Evolutionary conservation across 2,888 invertebrate species (phyloP).

Genomic region (Stictocephala bisonia): DNA sequence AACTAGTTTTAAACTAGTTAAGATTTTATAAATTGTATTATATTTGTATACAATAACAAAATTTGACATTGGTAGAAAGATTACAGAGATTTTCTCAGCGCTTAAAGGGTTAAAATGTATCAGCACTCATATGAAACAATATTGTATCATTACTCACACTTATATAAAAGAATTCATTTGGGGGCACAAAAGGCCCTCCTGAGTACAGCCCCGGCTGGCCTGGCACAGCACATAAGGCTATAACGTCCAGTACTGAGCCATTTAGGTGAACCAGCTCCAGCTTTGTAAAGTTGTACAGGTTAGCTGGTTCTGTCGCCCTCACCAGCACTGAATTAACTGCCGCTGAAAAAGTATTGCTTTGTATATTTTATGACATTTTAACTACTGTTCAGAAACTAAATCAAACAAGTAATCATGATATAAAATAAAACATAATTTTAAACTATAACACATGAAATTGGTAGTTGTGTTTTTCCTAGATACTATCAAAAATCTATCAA

Average conservation of each 20-base stretch:
- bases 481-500: no score
- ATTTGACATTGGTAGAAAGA: not conserved
- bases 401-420: slow-evolving; percentile 7
- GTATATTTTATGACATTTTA: not conserved
- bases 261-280: slow-evolving; percentile 58
- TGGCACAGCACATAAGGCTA: slow-evolving; percentile 52
- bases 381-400: no score
- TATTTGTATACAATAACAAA: not conserved
- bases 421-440: slow-evolving; percentile 16
- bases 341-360: slow-evolving; percentile 52
- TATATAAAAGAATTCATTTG: slow-evolving; percentile 74
- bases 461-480: no score
- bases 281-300: slow-evolving; percentile 60
- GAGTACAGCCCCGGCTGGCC: slow-evolving; percentile 65
- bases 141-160: slow-evolving; percentile 67
- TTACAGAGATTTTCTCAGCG: not conserved
- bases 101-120: slow-evolving; percentile 15
- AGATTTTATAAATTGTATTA: no score
- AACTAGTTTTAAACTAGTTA: no score
- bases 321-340: slow-evolving; percentile 60
- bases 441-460: no score
- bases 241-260: slow-evolving; percentile 55
- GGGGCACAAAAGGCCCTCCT: slow-evolving; percentile 72
- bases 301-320: slow-evolving; percentile 58
- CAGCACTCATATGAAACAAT: not conserved